Base-by-base conservation (phyloP, 2,888 invertebrate species). In the Tenthredo livida region DNA sequence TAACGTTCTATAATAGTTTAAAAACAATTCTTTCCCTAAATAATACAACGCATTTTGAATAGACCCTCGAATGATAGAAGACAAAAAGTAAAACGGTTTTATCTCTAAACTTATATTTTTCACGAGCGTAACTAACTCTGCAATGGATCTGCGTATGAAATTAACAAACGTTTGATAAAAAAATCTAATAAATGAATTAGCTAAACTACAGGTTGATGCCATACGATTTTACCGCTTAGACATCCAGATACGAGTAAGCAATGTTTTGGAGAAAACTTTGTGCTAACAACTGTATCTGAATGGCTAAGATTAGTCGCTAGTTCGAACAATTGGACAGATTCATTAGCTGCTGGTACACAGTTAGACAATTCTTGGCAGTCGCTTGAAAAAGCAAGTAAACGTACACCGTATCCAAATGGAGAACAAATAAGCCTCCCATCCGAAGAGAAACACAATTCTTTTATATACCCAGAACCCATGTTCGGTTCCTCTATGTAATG, bases 361-460 rank as follows among this genome's bases (percentile, higher is more conserved):
- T 96, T 95, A 17, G 97, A 96, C 85, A 98, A 94, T 92, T 98
- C 98, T 82, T 96, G 95, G 92, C 98, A 98, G 78, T 96, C 94
- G 10, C 96, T 94, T 89, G 96, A 96, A 89, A 98, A 97, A 0
- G 97, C 96, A 37, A 99, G 93, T 4, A 99, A 94, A n/a, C 98
- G 94, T 86, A 98, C 96, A 47, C 98, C 98, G 90, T 96, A 96
- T 0, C 96, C 97, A 93, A 96, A 98, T 0, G 99, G 98, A 0
- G 98, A 98, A 91, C 98, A 98, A 43, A 99, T 96, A 12, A 98
- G 94, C 80, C 98, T 95, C 0, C 99, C 99, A 92, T 98, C 98
- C 1, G 97, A 95, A 0, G 98, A 98, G 93, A 98, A 98, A 90
- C 97, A 97, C 73, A 98, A 94, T 91, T 98, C 99, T 93, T 99